phyloP scores from a whole-genome alignment of 2,888 invertebrate species.

The Liposcelis brunnea region DNA sequence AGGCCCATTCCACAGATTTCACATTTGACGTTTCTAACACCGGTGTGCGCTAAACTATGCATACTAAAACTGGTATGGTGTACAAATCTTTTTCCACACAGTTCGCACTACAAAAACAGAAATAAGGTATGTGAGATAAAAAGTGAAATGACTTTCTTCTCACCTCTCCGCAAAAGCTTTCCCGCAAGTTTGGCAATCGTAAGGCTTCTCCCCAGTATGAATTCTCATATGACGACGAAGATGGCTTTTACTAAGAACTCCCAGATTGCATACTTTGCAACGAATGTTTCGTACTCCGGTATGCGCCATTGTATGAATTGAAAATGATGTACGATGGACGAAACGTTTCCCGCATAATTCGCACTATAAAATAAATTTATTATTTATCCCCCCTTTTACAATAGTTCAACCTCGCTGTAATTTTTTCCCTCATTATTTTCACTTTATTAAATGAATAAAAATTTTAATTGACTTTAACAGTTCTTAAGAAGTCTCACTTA shows the following conservation, averaged over 20 bases:
- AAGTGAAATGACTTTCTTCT: background rate
- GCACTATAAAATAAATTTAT: constrained; percentile 1
- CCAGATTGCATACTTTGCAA: constrained; percentile 16
- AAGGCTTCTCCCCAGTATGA: constrained; percentile 4
- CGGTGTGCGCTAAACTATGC: no score
- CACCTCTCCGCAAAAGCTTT: constrained; percentile 7
- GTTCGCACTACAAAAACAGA: no score
- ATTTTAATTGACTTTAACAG: no score
- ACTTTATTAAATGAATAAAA: no score
- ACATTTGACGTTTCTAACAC: no score
- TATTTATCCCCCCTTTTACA: background rate
- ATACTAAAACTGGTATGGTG: no score
- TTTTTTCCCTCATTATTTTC: no score
- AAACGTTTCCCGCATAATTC: constrained; percentile 7
- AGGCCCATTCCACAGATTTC: no score
- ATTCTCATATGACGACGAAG: constrained; percentile 6
- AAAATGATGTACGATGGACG: constrained; percentile 15
- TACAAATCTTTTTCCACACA: no score
- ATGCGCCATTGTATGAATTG: constrained; percentile 17
- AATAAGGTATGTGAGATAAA: background rate
- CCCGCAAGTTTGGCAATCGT: constrained; percentile 5
- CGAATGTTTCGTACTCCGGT: constrained; percentile 16
- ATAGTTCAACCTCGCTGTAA: no score
- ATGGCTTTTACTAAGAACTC: constrained; percentile 15
- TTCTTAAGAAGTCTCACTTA: no score